Evolutionary conservation across 1,140 invertebrate species (phyloP), one percentile per base, ranked within the genome.

Genomic region (Triops cancriformis): DNA sequence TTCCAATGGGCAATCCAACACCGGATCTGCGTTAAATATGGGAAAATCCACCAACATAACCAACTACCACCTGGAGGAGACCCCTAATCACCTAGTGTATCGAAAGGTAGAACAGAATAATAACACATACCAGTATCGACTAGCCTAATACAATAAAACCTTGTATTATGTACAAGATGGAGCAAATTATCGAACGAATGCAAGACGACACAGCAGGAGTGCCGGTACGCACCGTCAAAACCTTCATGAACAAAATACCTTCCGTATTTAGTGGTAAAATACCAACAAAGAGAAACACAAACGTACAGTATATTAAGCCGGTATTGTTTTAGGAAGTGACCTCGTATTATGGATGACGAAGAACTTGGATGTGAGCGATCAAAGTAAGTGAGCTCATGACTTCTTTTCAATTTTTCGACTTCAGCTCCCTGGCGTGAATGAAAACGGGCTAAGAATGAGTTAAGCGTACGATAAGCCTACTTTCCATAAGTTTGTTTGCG

Each of bases 201-300:
- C 94, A 98, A 86, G 94, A 98, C 83, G 95, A 98, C 85, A 89
- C 89, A 26, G 90, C 88, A 12, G 98, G 98, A 23, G 96, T 99
- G 2, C 95, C 96, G 1, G 97, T 99, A 1, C 90, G 92, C 81
- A 99, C 98, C 2, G 98, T 99, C 5, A 99, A 99, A 87, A 97
- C 93, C 83, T 99, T 99, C 84, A 97, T 98, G 93, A 95, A 95
- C 51, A 99, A 98, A 88, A 97, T 99, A 81, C 98, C 98, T 31
- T 98, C 96, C 77, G 93, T 95, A 76, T 95, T 95, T 83, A 94
- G 93, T 79, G 92, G 96, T 92, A 84, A 87, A 82, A 80, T 75
- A 31, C 11, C 11, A 28, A 18, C n/a, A 14, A 7, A 42, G 31
- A 18, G 14, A 73, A 73, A 41, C 10, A 45, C 12, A 45, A 75